Percentiles rank a stretch among this genome's conserved stretches.
phyloP scores from a whole-genome alignment of 2,113 vertebrate species.

The Elanus axillaris region DNA sequence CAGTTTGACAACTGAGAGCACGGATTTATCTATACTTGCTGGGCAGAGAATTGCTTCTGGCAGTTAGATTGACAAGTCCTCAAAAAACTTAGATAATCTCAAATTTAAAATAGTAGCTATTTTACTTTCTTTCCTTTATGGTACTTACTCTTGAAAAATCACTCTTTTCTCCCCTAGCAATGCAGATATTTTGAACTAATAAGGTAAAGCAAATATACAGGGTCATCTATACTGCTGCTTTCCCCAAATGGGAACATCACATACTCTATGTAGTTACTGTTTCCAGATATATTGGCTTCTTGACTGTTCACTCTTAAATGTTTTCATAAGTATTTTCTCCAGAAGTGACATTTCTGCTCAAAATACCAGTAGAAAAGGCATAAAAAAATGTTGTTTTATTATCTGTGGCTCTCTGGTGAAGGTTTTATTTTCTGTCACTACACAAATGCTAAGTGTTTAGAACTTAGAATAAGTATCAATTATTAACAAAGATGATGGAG shows the following conservation, averaged over 20 bases:
- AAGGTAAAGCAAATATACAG: background rate
- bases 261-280: background rate
- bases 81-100: background rate
- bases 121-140: background rate
- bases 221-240: background rate
- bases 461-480: constrained; percentile 1
- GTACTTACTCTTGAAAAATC: background rate
- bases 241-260: background rate
- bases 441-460: background rate
- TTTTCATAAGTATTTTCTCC: background rate
- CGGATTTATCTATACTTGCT: background rate
- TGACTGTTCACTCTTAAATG: background rate
- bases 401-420: background rate
- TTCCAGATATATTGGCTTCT: background rate
- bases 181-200: background rate
- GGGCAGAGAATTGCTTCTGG: background rate
- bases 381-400: background rate
- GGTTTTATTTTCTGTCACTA: background rate
- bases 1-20: background rate
- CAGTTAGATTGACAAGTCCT: background rate
- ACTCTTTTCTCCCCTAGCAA: background rate
- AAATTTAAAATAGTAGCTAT: background rate
- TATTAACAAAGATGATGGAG: background rate
- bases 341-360: background rate
- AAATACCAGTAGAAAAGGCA: background rate